A percentile compares a stretch with the other conserved stretches of the same genome.
phyloP scores from a whole-genome alignment of 2,888 invertebrate genomes.

The Drosophila anomalata region DNA sequence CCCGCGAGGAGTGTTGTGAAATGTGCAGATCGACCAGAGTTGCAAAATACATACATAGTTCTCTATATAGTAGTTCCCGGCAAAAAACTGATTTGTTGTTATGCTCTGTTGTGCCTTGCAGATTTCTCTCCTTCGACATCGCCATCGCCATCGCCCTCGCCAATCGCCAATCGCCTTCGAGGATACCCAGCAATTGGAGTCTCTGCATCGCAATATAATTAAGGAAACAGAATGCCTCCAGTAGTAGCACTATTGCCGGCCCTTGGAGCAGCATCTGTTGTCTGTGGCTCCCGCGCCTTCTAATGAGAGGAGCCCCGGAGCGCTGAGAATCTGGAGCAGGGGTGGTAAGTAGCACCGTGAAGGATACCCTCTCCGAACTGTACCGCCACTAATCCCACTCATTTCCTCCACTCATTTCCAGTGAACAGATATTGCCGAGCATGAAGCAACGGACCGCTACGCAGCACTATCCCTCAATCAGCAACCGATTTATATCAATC shows the following conservation, averaged over 20 bases:
- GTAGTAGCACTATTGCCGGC: conserved; percentile 11
- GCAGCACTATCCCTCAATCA: conserved; percentile 37
- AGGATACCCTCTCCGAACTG: not conserved
- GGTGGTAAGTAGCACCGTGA: conserved; percentile 22
- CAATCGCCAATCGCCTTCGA: not conserved
- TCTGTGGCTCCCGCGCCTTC: conserved; percentile 4
- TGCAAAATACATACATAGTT: conserved; percentile 9
- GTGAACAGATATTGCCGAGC: conserved; percentile 43
- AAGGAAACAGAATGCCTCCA: conserved; percentile 17
- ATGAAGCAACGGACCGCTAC: conserved; percentile 61
- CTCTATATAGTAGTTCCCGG: not conserved
- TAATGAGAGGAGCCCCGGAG: conserved; percentile 37
- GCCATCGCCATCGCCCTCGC: not conserved
- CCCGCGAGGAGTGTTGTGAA: conserved; percentile 36
- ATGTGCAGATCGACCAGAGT: conserved; percentile 29
- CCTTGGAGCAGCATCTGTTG: conserved; percentile 17
- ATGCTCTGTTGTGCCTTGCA: not conserved
- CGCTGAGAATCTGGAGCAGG: conserved; percentile 40
- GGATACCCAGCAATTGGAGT: not conserved
- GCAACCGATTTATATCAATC: conserved; percentile 32
- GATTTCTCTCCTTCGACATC: not conserved
- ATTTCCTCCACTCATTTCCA: not conserved
- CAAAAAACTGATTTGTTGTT: conserved; percentile 1
- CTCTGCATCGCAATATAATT: not conserved
- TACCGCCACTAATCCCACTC: conserved; percentile 2